Evolutionary conservation across 2,113 vertebrate genomes (phyloP).

Genomic region (Leptocoma aspasia): DNA sequence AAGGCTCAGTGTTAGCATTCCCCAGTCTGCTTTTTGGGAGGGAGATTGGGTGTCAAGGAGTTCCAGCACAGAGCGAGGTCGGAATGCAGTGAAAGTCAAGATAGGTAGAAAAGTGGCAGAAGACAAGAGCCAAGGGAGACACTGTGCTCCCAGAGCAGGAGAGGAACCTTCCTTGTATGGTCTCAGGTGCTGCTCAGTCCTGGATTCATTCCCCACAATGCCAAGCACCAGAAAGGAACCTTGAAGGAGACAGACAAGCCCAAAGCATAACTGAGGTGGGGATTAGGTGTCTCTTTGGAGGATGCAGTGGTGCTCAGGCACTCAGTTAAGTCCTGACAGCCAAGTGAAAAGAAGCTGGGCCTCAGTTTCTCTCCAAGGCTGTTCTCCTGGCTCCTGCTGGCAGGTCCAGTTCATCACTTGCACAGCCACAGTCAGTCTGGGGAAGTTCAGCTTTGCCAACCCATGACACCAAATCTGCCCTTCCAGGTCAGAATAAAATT

Average conservation of each 20-base stretch:
- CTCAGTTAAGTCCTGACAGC: not conserved
- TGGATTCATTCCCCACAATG: not conserved
- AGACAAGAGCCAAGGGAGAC: not conserved
- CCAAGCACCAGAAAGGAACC: not conserved
- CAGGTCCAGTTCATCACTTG: not conserved
- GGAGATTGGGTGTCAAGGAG: not conserved
- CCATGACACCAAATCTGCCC: not conserved
- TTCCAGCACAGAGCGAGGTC: not conserved
- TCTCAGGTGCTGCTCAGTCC: not conserved
- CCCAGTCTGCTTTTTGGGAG: not conserved
- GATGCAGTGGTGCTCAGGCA: not conserved
- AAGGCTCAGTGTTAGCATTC: not conserved
- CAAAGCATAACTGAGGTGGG: not conserved
- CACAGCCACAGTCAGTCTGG: not conserved
- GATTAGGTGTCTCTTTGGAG: not conserved
- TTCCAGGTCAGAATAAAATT: not conserved
- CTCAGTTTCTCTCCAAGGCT: not conserved
- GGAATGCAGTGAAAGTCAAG: not conserved
- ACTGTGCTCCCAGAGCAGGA: accelerated
- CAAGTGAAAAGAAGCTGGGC: not conserved
- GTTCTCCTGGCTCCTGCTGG: not conserved
- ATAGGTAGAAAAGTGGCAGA: not conserved
- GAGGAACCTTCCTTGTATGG: not conserved
- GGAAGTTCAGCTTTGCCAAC: not conserved
- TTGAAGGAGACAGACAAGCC: not conserved